Evolutionary conservation across 2,797 vertebrate genomes (phyloP).

Genomic region (Myotis planiceps): DNA sequence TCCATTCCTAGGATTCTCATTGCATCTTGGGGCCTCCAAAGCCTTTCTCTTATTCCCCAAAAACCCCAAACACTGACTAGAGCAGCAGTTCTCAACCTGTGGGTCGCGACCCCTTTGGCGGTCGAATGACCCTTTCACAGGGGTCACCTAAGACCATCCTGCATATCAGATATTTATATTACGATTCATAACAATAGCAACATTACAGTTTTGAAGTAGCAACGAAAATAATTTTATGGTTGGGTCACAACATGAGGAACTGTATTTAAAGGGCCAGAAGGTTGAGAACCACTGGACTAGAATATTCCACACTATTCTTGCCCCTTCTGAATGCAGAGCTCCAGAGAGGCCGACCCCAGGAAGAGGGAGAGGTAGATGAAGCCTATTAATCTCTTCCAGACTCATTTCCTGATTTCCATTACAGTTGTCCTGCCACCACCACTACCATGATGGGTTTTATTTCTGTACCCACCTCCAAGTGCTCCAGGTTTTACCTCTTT

Average conservation of each 20-base stretch:
- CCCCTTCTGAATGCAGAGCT: background rate
- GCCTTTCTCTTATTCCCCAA: background rate
- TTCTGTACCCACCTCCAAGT: background rate
- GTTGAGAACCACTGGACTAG: too few relatives aligned
- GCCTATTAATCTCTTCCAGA: background rate
- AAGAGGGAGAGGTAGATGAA: background rate
- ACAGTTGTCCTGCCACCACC: background rate
- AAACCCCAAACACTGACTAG: background rate
- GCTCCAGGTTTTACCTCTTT: background rate
- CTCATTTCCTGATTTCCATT: background rate
- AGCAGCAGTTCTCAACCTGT: too few relatives aligned
- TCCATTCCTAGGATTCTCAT: background rate
- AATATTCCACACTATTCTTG: background rate
- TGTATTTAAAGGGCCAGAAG: too few relatives aligned
- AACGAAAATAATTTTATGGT: too few relatives aligned
- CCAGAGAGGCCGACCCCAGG: background rate
- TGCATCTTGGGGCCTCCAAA: background rate
- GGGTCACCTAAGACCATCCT: too few relatives aligned
- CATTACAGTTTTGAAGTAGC: too few relatives aligned
- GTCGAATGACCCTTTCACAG: too few relatives aligned
- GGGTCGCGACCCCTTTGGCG: too few relatives aligned
- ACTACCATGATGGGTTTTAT: background rate
- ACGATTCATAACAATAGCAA: too few relatives aligned
- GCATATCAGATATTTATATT: too few relatives aligned
- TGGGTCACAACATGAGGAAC: too few relatives aligned